Conservation (phyloP, 2,797 vertebrate genomes). For the Champsocephalus gunnari region DNA sequence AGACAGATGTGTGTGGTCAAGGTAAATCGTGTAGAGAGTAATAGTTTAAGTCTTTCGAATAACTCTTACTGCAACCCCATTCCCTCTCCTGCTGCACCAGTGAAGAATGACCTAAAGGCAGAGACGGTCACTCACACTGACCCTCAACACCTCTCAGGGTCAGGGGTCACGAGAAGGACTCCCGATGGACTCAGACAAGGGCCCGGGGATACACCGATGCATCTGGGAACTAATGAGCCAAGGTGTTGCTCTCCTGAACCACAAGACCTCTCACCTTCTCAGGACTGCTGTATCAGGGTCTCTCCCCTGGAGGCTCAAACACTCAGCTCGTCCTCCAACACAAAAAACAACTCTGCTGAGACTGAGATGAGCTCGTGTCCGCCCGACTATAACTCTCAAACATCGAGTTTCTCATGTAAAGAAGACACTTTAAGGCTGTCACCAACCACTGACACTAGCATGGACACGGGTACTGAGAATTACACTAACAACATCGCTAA, state of each 20-base stretch:
- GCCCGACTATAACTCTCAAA: conserved; percentile 37
- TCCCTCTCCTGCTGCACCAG: conserved; percentile 40
- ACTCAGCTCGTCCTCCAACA: conserved; percentile 45
- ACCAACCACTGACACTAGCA: conserved; percentile 48
- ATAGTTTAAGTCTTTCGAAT: conserved; percentile 66
- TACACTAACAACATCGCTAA: conserved; percentile 45
- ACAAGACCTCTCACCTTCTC: conserved; percentile 59
- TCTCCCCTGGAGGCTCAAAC: conserved; percentile 36
- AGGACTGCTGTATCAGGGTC: conserved; percentile 55
- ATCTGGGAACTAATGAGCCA: conserved; percentile 49
- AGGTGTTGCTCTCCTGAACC: conserved; percentile 50
- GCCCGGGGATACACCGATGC: conserved; percentile 44
- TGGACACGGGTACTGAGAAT: conserved; percentile 31
- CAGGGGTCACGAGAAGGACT: conserved; percentile 45
- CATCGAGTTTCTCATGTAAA: conserved; percentile 33
- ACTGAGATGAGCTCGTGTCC: conserved; percentile 37
- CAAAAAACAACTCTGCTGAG: conserved; percentile 41
- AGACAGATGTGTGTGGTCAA: conserved; percentile 87
- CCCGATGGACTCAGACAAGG: conserved; percentile 47
- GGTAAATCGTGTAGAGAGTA: conserved; percentile 82
- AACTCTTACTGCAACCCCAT: conserved; percentile 29
- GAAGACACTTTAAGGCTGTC: conserved; percentile 42
- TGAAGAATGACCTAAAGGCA: conserved; percentile 50
- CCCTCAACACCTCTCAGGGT: conserved; percentile 51
- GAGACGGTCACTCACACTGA: conserved; percentile 40